Evolutionary conservation across 2,113 vertebrate genomes (phyloP).

Genomic region (Nycticorax nycticorax): DNA sequence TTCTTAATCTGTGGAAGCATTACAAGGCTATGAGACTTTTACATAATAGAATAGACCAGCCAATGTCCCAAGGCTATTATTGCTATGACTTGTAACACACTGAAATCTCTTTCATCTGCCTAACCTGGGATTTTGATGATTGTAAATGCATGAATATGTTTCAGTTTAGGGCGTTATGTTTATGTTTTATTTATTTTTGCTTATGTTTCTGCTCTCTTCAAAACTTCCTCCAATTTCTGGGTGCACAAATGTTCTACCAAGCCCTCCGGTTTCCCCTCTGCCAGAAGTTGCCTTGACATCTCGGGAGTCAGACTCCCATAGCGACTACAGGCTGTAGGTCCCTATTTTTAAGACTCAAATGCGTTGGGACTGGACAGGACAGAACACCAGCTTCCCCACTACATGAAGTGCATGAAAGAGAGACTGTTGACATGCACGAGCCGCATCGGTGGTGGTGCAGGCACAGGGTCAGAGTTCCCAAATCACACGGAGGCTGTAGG

Average conservation of each 20-base stretch:
- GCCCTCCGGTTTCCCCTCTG: not conserved
- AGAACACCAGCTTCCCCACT: not conserved
- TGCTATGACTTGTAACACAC: constrained; percentile 67
- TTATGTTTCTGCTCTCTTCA: constrained; percentile 37
- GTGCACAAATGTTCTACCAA: not conserved
- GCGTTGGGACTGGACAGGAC: rapidly evolving
- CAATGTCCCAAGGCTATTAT: constrained; percentile 73
- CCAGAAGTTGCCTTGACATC: not conserved
- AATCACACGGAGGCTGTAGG: not conserved
- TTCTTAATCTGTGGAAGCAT: constrained; percentile 72
- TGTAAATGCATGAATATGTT: constrained; percentile 72
- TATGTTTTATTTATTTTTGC: constrained; percentile 71
- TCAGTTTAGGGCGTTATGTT: constrained; percentile 58
- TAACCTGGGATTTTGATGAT: constrained; percentile 71
- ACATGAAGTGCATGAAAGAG: not conserved
- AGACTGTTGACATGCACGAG: not conserved
- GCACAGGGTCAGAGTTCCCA: not conserved
- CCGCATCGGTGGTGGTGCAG: not conserved
- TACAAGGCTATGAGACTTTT: constrained; percentile 66
- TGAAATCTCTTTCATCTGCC: constrained; percentile 77
- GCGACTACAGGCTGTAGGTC: not conserved
- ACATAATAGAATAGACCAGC: constrained; percentile 68
- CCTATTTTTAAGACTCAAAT: not conserved
- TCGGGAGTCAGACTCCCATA: not conserved
- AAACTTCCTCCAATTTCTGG: constrained; percentile 24